These are phyloP conservation scores for Drosophila paucipuncta DNA, from an alignment of 2,888 invertebrate species.

Conservation along the genomic window DNA sequence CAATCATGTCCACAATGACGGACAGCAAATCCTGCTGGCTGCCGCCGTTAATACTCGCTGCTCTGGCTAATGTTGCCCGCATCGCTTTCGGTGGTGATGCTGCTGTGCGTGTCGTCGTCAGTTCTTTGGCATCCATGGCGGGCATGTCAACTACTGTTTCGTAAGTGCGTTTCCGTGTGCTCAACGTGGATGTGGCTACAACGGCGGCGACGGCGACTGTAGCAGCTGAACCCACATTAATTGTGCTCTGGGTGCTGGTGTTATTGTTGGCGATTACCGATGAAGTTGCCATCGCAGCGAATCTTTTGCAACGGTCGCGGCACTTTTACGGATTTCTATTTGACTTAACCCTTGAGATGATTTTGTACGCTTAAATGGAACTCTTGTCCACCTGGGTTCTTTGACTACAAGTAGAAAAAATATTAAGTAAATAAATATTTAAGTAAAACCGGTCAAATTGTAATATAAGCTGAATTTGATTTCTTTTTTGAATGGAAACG, in stretches of 20 bases:
- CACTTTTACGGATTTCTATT: slow-evolving; percentile 60
- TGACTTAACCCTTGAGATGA: slow-evolving; percentile 8
- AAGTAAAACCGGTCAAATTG: neutral
- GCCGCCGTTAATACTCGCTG: slow-evolving; percentile 17
- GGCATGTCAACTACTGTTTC: slow-evolving; percentile 83
- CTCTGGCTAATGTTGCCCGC: slow-evolving; percentile 17
- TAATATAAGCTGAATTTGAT: neutral
- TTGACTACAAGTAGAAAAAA: slow-evolving; percentile 4
- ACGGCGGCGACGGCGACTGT: slow-evolving; percentile 44
- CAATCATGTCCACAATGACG: slow-evolving; percentile 38
- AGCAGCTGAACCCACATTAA: slow-evolving; percentile 74
- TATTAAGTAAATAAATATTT: neutral
- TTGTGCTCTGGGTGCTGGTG: slow-evolving; percentile 72
- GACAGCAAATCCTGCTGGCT: slow-evolving; percentile 30
- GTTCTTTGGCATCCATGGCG: slow-evolving; percentile 53
- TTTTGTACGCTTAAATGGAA: slow-evolving; percentile 17
- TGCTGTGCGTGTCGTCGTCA: slow-evolving; percentile 40
- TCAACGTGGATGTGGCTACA: slow-evolving; percentile 62
- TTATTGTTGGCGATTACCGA: slow-evolving; percentile 80
- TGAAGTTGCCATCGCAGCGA: slow-evolving; percentile 84
- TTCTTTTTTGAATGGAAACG: neutral
- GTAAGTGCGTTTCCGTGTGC: slow-evolving; percentile 83
- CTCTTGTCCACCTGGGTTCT: neutral
- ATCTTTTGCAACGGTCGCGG: slow-evolving; percentile 58
- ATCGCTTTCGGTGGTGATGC: slow-evolving; percentile 31